Conservation (phyloP, 2,113 vertebrate species). For the Sorex araneus region DNA sequence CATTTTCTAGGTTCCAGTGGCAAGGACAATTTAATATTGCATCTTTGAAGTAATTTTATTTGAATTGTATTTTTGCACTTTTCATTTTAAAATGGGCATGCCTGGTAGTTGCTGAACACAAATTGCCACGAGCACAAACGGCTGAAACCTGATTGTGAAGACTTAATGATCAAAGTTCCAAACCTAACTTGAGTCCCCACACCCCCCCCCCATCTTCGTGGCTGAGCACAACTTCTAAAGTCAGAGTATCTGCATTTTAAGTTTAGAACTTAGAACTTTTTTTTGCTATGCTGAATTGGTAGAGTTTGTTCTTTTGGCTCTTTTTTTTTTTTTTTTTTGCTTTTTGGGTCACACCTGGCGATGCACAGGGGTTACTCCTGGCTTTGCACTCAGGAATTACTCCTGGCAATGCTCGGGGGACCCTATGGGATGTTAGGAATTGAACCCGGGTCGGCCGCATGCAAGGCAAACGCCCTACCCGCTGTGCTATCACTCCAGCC, state of each 20-base stretch:
- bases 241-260: neutral
- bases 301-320: neutral
- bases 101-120: constrained; percentile 28
- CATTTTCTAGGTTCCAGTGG: constrained; percentile 57
- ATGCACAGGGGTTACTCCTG: too few species aligned
- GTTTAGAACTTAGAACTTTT: neutral
- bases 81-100: constrained; percentile 64
- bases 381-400: too few species aligned
- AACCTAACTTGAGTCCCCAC: neutral
- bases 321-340: too few species aligned
- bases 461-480: too few species aligned
- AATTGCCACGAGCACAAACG: constrained; percentile 48
- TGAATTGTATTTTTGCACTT: constrained; percentile 80
- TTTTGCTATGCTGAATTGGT: neutral
- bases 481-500: too few species aligned
- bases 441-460: too few species aligned
- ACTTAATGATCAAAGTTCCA: constrained; percentile 57
- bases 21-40: constrained; percentile 72
- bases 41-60: constrained; percentile 79
- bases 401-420: too few species aligned
- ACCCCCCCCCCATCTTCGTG: neutral
- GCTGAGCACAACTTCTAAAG: neutral
- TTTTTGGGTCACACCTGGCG: too few species aligned
- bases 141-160: constrained; percentile 57
- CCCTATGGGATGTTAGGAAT: too few species aligned